Percentiles rank a stretch among this genome's conserved stretches.
Evolutionary conservation across 2,888 invertebrate species (phyloP).

Genomic region (Trichopria drosophilae): DNA sequence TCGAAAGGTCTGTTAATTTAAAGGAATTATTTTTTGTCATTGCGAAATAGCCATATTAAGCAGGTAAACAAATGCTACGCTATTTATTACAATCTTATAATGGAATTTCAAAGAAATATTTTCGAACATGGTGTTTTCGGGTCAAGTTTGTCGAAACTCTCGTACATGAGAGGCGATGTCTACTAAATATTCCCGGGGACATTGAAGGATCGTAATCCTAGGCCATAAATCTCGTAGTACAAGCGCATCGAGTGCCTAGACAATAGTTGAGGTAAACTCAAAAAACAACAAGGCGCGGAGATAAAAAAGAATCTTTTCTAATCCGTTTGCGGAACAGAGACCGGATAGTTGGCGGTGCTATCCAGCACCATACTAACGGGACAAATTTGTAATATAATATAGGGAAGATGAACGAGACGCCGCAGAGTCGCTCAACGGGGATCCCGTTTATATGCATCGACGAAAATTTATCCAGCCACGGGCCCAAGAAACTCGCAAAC

Average conservation of each 20-base stretch:
- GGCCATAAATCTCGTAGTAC: constrained; percentile 33
- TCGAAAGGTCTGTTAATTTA: too few species aligned
- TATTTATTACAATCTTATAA: too few species aligned
- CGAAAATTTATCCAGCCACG: constrained; percentile 25
- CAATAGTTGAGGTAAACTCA: constrained; percentile 26
- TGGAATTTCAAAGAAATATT: too few species aligned
- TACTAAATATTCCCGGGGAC: constrained; percentile 31
- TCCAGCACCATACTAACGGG: too few species aligned
- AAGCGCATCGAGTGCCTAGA: constrained; percentile 34
- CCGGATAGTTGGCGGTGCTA: background rate
- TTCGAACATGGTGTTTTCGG: too few species aligned
- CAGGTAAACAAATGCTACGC: too few species aligned
- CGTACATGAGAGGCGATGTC: too few species aligned
- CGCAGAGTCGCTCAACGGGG: constrained; percentile 19
- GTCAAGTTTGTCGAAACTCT: too few species aligned
- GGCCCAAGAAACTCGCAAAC: background rate
- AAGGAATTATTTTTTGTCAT: too few species aligned
- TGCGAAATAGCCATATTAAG: too few species aligned
- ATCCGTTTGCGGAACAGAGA: constrained; percentile 4
- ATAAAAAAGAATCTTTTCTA: constrained; percentile 2
- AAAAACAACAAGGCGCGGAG: constrained; percentile 7
- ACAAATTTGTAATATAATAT: constrained; percentile 32
- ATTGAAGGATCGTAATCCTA: constrained; percentile 33
- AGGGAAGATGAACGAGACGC: constrained; percentile 22
- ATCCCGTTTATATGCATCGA: constrained; percentile 21